These are phyloP conservation scores for Lipophrys pholis DNA, from an alignment of 2,113 vertebrate species.

Conservation along the genomic window DNA sequence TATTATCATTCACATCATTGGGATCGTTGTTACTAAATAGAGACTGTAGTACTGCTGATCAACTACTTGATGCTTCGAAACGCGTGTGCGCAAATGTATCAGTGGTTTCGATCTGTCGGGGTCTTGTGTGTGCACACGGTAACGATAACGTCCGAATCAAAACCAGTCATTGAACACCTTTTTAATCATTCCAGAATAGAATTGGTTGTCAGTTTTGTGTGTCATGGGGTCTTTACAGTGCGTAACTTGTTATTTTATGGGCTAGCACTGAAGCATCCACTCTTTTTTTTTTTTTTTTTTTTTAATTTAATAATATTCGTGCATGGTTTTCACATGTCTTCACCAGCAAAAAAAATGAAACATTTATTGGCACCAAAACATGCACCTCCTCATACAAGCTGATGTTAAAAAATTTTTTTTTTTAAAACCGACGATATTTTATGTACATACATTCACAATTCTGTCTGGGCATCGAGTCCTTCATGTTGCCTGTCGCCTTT, in stretches of 20 bases:
- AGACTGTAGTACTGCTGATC: slow-evolving; percentile 62
- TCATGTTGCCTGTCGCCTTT: neutral
- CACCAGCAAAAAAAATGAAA: slow-evolving; percentile 36
- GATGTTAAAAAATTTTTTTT: slow-evolving; percentile 21
- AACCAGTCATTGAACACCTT: neutral
- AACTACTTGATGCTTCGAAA: slow-evolving; percentile 47
- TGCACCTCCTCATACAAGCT: slow-evolving; percentile 3
- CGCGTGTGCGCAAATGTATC: slow-evolving; percentile 13
- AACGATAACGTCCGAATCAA: slow-evolving; percentile 14
- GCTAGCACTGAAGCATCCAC: slow-evolving; percentile 33
- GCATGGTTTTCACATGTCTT: slow-evolving; percentile 17
- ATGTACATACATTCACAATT: slow-evolving; percentile 43
- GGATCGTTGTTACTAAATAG: slow-evolving; percentile 41
- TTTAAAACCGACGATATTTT: slow-evolving; percentile 26
- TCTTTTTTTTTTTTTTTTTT: slow-evolving; percentile 30
- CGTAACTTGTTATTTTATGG: slow-evolving; percentile 10
- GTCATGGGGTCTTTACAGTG: slow-evolving; percentile 28
- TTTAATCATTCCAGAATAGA: slow-evolving; percentile 60
- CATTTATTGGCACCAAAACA: slow-evolving; percentile 9
- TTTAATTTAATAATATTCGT: slow-evolving; percentile 2
- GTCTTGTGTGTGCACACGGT: neutral
- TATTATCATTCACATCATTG: slow-evolving; percentile 26
- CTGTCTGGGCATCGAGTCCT: slow-evolving; percentile 52
- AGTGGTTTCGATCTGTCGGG: too few relatives aligned
- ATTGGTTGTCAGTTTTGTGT: slow-evolving; percentile 33